Conservation (phyloP, 2,113 vertebrate species). For the Hucho hucho region DNA sequence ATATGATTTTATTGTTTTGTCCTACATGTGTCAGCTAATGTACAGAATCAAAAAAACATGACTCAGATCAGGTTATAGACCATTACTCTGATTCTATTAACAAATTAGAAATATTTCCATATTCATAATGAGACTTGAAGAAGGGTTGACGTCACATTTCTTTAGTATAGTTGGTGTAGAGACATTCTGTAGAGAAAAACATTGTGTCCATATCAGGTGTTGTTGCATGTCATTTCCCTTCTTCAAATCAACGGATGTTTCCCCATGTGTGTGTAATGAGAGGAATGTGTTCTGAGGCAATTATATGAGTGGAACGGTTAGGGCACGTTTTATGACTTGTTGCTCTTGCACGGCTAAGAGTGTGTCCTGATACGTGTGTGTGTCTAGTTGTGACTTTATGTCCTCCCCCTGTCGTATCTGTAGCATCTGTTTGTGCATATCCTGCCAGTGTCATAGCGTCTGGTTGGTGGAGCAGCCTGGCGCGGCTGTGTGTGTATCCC, state of each 20-base stretch:
- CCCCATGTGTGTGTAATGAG: constrained; percentile 20
- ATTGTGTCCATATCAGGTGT: background rate
- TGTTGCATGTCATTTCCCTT: background rate
- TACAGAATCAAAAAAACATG: too few species aligned
- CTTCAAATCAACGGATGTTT: background rate
- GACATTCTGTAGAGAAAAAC: background rate
- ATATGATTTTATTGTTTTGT: too few species aligned
- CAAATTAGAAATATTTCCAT: background rate
- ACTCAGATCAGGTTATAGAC: too few species aligned
- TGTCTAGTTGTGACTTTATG: background rate
- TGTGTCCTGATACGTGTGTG: constrained; percentile 12
- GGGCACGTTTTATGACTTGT: constrained; percentile 36
- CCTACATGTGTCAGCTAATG: too few species aligned
- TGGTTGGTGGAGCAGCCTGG: too few species aligned
- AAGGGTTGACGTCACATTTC: background rate
- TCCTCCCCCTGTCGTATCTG: background rate
- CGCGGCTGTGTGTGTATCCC: background rate
- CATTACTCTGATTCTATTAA: background rate
- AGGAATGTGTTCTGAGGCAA: constrained; percentile 44
- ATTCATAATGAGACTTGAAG: background rate
- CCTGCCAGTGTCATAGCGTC: background rate
- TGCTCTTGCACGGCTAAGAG: constrained; percentile 48
- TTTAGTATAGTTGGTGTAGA: background rate
- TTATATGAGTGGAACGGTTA: constrained; percentile 47
- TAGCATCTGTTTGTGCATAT: background rate